Conservation (phyloP, 1,140 invertebrate genomes). For the Neotoxoptera formosana region DNA sequence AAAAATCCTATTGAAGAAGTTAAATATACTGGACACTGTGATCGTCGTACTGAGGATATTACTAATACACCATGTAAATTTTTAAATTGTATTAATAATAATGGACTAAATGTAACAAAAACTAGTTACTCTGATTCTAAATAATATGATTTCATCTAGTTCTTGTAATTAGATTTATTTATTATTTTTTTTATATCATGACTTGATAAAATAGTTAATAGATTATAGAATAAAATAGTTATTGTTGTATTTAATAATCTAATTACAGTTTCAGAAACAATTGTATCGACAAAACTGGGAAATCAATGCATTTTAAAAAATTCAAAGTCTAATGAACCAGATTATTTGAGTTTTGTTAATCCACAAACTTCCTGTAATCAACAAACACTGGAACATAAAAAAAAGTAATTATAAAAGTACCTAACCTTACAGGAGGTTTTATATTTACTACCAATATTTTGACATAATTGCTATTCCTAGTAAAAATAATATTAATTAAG, state of each 20-base stretch:
- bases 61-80: conserved; percentile 10
- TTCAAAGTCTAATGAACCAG: background rate
- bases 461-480: background rate
- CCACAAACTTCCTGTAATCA: background rate
- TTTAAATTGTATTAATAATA: too few relatives aligned
- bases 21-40: background rate
- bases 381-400: conserved; percentile 16
- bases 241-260: background rate
- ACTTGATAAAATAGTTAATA: background rate
- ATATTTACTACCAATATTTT: background rate
- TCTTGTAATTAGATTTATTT: background rate
- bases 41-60: background rate
- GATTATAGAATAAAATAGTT: background rate
- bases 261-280: background rate
- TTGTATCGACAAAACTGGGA: background rate
- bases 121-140: background rate
- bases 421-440: background rate
- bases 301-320: background rate
- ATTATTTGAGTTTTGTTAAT: conserved; percentile 37
- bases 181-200: background rate
- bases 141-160: background rate
- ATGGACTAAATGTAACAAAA: background rate
- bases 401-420: conserved; percentile 15
- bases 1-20: background rate
- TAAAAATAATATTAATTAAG: background rate